Evolutionary conservation across 2,888 invertebrate species (phyloP), one percentile per base, ranked within the genome.

Genomic region (Stenodema calcarata): DNA sequence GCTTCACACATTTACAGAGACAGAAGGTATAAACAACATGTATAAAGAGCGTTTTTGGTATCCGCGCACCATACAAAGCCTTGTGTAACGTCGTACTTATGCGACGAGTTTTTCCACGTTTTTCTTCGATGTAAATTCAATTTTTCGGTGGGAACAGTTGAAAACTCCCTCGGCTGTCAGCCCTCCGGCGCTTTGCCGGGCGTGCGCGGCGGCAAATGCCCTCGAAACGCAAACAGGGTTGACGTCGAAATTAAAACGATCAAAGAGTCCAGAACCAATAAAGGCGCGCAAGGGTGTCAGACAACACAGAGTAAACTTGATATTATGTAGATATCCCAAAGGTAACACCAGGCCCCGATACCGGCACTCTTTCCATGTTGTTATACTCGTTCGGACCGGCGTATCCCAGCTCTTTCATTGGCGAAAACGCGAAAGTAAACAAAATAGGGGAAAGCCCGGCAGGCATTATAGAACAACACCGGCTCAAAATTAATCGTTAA

Each of bases 181-280:
- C 62, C 62, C 23, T 62, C 6, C 62, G 62, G 62, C 62, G 62
- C n/a, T 62, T 62, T 62, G 62, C 18, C 62, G 62, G 62, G 27
- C 6, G 62, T 9, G 27, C 62, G 62, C 62, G 62, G 27, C 0
- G 62, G 23, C 23, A 62, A 62, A 62, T 62, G 27, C 62, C 62
- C 62, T 23, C 23, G 62, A 23, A 62, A 62, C 23, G 62, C 62
- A 62, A 62, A 62, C 62, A 62, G 27, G 6, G 62, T 27, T 62
- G 62, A 62, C 62, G 62, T 12, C 62, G 62, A 62, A 23, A 62
- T 62, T 62, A 23, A 62, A 62, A 62, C 62, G 62, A 62, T 62
- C 62, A 62, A 62, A 62, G 62, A 62, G 62, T 62, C 62, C 62
- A 62, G 62, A 62, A 62, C 62, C 62, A 62, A 62, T 62, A 62